Evolutionary conservation across 1,140 invertebrate species (phyloP), one percentile per base, ranked within the genome.

Genomic region (Diorhabda elongata): DNA sequence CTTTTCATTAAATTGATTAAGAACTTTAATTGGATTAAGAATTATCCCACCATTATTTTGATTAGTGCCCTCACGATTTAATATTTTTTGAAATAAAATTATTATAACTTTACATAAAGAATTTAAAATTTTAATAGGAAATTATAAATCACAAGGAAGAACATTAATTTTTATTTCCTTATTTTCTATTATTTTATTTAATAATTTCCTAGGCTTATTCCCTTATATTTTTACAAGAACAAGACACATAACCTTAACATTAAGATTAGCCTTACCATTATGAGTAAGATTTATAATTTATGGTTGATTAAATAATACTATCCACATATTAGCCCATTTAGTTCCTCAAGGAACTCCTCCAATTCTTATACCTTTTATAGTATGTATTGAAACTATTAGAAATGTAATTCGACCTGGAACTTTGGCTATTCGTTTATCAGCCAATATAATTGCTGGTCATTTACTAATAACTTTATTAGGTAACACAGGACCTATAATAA

Each of bases 161-260:
- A 81, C 82, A 66, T 77, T 84, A 74, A 82, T 83, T 76, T 85
- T 86, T 82, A 81, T 84, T 71, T 80, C 81, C 43, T 73, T 87
- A 82, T 86, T 87, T 81, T 76, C 79, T 68, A 80, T 87, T 79
- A 77, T 86, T 77, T 73, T 84, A 80, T 82, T 85, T 81, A 87
- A 85, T 83, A 88, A 88, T 84, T 86, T 87, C 76, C 73, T 88
- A 82, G 85, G 87, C 8, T 78, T 89, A 83, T 86, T 89, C 58
- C 84, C 87, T 3, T 89, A 88, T 83, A 87, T 90, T 83, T 90
- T 89, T 83, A 87, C 86, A 7, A 79, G 78, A 71, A 83, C 87
- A 70, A 87, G 85, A 42, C 87, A 90, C 79, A 71, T 88, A 83
- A 75, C 72, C 45, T 73, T 87, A 77, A 85, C 84, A 44, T 72